Percentiles rank a stretch among this genome's conserved stretches.
These are phyloP conservation scores for Glyptemys insculpta DNA, from an alignment of 2,797 vertebrate species.

Conservation along the genomic window DNA sequence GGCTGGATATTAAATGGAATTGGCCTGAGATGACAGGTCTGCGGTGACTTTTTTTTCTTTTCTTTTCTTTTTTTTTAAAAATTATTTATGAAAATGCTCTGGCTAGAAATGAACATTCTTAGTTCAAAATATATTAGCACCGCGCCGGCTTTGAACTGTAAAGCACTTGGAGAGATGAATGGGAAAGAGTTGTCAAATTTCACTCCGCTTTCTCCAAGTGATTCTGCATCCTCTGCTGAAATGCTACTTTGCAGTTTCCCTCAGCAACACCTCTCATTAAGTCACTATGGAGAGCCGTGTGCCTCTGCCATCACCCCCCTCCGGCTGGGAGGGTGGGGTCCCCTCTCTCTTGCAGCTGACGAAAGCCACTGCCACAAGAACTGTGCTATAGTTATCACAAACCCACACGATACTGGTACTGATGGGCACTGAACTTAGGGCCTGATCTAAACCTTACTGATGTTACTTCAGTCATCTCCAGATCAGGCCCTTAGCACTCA, in stretches of 20 bases:
- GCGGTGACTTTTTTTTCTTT: constrained; percentile 59
- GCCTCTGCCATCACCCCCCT: background rate
- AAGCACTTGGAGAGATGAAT: constrained; percentile 74
- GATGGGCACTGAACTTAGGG: background rate
- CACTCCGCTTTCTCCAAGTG: constrained; percentile 19
- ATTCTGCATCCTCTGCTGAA: background rate
- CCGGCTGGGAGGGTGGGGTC: background rate
- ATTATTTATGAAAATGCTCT: constrained; percentile 79
- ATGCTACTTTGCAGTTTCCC: constrained; percentile 45
- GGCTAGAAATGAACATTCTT: constrained; percentile 79
- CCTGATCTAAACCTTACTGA: rapidly evolving
- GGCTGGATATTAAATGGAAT: constrained; percentile 79
- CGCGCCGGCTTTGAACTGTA: constrained; percentile 77
- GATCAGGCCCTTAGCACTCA: background rate
- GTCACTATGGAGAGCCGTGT: background rate
- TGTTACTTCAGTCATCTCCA: background rate
- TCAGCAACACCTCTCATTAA: constrained; percentile 30
- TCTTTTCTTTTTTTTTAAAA: background rate
- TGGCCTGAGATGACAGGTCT: constrained; percentile 80
- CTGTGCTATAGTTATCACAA: rapidly evolving
- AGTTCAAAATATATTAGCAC: constrained; percentile 75
- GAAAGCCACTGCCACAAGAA: background rate
- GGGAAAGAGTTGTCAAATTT: constrained; percentile 72
- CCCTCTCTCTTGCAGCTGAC: background rate
- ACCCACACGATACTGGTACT: rapidly evolving